A percentile compares a stretch with the other conserved stretches of the same genome.
Conservation (phyloP, 1,140 invertebrate genomes). For the Drosophila watanabei region DNA sequence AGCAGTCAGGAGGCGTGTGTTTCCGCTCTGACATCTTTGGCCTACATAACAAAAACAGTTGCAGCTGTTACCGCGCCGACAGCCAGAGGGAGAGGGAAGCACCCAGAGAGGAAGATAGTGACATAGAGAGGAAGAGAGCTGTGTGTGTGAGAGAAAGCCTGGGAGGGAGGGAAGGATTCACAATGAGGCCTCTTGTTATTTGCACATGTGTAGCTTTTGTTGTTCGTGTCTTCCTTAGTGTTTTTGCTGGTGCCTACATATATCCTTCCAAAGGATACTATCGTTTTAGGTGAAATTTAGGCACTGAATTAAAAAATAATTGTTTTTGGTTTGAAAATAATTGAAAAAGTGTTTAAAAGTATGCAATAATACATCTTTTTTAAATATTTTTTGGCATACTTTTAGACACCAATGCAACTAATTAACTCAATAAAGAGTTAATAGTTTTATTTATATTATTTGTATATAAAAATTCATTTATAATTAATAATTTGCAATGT, state of each 20-base stretch:
- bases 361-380: not conserved
- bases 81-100: conserved; percentile 4
- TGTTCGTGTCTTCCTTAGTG: conserved; percentile 29
- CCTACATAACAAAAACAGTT: conserved; percentile 81
- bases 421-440: no score
- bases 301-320: not conserved
- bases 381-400: not conserved
- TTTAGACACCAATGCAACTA: no score
- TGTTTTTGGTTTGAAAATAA: no score
- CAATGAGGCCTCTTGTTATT: conserved; percentile 63
- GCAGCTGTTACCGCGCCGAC: conserved; percentile 66
- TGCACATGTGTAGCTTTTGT: conserved; percentile 58
- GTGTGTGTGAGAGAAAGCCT: not conserved
- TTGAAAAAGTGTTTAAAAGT: not conserved
- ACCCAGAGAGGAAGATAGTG: not conserved
- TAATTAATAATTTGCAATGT: not conserved
- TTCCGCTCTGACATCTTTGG: conserved; percentile 63
- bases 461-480: no score
- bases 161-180: conserved; percentile 16
- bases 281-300: not conserved
- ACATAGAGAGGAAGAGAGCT: not conserved
- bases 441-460: no score
- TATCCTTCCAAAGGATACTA: conserved; percentile 6
- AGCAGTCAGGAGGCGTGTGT: conserved; percentile 35
- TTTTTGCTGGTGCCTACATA: conserved; percentile 14